Percentiles rank a stretch among this genome's conserved stretches.
phyloP scores from a whole-genome alignment of 2,888 invertebrate genomes.

The Spialia ferax region DNA sequence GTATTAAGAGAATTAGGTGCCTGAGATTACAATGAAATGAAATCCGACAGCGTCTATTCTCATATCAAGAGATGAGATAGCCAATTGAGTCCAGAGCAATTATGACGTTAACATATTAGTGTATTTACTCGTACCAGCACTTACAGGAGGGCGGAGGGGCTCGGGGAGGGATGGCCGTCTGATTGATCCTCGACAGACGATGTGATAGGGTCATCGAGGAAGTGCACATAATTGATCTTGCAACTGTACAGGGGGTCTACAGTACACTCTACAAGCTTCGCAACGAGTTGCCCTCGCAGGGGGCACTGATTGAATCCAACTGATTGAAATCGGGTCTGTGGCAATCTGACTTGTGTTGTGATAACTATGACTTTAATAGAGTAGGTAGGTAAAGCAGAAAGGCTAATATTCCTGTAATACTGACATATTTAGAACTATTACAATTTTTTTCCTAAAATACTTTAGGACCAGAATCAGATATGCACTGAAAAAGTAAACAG shows the following conservation, averaged over 20 bases:
- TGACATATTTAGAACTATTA: too few species aligned
- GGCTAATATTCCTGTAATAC: too few species aligned
- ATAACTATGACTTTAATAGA: neutral
- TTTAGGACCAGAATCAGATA: too few species aligned
- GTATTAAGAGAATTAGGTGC: too few species aligned
- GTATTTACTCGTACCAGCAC: slow-evolving; percentile 37
- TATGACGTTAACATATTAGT: slow-evolving; percentile 62
- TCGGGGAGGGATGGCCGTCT: slow-evolving; percentile 19
- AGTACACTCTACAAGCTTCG: neutral
- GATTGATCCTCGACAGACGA: slow-evolving; percentile 39
- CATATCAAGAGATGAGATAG: slow-evolving; percentile 57
- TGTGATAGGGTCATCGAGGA: slow-evolving; percentile 32
- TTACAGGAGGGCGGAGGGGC: slow-evolving; percentile 36
- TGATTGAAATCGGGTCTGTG: slow-evolving; percentile 2
- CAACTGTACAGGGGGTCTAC: neutral
- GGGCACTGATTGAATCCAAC: slow-evolving; percentile 24
- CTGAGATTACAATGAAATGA: too few species aligned
- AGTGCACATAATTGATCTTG: slow-evolving; percentile 29
- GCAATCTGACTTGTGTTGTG: neutral
- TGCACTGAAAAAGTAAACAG: too few species aligned
- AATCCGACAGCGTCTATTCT: slow-evolving; percentile 58
- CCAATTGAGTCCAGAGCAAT: slow-evolving; percentile 60
- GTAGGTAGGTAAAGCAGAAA: neutral
- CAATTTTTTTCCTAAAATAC: too few species aligned
- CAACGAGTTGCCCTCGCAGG: slow-evolving; percentile 10